Percentiles rank a stretch among this genome's conserved stretches.
phyloP scores from a whole-genome alignment of 1,140 invertebrate species.

The Trinorchestia longiramus region DNA sequence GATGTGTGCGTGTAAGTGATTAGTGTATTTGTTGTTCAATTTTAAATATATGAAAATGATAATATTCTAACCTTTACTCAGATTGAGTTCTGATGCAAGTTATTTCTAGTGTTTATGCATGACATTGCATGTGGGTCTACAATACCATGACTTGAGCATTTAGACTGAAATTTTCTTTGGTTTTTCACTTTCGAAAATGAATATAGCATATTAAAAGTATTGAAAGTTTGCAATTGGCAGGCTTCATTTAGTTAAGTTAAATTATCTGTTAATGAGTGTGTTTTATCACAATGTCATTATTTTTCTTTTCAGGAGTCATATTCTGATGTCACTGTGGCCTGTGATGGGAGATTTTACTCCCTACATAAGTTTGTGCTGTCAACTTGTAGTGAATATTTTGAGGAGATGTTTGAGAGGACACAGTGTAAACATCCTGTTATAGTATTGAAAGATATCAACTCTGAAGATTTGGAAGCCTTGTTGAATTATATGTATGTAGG shows the following conservation, averaged over 20 bases:
- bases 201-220: too few species aligned
- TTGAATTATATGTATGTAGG: slow-evolving; percentile 66
- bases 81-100: too few species aligned
- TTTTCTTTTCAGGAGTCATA: slow-evolving; percentile 54
- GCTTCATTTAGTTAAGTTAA: not conserved
- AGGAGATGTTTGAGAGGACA: slow-evolving; percentile 60
- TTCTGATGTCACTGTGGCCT: slow-evolving; percentile 57
- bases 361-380: slow-evolving; percentile 58
- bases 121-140: too few species aligned
- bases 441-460: slow-evolving; percentile 57
- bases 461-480: slow-evolving; percentile 63
- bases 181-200: too few species aligned
- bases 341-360: slow-evolving; percentile 58
- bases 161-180: too few species aligned
- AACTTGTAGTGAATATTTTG: slow-evolving; percentile 60
- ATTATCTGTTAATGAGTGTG: not conserved
- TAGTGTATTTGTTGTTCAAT: too few species aligned
- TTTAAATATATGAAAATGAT: too few species aligned
- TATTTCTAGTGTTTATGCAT: too few species aligned
- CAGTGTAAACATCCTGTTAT: slow-evolving; percentile 59
- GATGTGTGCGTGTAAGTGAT: too few species aligned
- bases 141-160: too few species aligned
- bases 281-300: not conserved
- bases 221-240: too few species aligned
- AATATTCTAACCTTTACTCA: too few species aligned